A percentile compares a stretch with the other conserved stretches of the same genome.
Conservation (phyloP, 1,140 invertebrate species). For the Thaumatotibia leucotreta region DNA sequence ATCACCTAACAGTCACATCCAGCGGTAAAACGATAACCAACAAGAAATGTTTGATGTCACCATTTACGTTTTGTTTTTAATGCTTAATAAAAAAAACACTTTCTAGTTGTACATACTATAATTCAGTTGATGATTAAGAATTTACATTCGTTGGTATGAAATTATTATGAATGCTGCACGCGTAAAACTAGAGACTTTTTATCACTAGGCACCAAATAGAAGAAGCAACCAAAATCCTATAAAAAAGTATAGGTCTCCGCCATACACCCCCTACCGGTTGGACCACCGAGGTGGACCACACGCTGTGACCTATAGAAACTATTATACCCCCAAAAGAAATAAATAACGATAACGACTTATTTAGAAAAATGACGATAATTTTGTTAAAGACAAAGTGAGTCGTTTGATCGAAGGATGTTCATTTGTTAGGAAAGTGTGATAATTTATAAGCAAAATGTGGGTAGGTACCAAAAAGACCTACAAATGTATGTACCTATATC, state of each 20-base stretch:
- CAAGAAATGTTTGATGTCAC: no score
- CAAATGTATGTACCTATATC: no score
- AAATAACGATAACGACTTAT: slow-evolving; percentile 1
- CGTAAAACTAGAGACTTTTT: neutral
- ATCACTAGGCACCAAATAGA: neutral
- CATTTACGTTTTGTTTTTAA: no score
- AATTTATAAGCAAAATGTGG: neutral
- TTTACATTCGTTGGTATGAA: no score
- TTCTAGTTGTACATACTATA: no score
- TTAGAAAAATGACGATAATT: slow-evolving; percentile 8
- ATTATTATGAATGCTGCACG: no score
- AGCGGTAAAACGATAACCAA: no score
- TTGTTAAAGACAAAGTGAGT: neutral
- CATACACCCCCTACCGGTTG: slow-evolving; percentile 20
- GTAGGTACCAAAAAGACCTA: neutral
- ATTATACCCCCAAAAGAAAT: slow-evolving; percentile 2
- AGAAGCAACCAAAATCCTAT: neutral
- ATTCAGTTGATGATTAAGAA: no score
- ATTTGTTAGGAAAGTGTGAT: neutral
- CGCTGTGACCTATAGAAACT: slow-evolving; percentile 19
- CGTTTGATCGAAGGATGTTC: neutral
- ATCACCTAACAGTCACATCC: no score
- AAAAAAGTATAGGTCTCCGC: neutral
- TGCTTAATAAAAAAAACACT: no score
- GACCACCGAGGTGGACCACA: slow-evolving; percentile 30